Evolutionary conservation across 2,888 invertebrate species (phyloP), one percentile per base, ranked within the genome.

Genomic region (Spilarctia lutea): DNA sequence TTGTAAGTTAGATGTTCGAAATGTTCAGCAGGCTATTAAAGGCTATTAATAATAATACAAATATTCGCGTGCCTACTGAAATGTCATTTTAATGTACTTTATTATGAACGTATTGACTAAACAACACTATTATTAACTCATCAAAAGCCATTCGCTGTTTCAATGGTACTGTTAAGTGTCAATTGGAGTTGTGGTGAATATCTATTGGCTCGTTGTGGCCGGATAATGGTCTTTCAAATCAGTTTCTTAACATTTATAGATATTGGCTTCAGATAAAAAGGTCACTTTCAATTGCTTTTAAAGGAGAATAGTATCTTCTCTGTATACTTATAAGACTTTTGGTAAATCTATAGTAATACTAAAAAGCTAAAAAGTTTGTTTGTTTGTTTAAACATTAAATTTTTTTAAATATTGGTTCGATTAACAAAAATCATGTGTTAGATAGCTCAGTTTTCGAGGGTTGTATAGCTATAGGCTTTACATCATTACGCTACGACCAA

Each of bases 241-340:
- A 30, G n/a, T 30, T 18, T 30, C 68, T 8, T 11, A 68, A 42
- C 45, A 13, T n/a, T 60, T 70, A 70, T 42, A 42, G 60, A 4
- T 60, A 39, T 60, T 39, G 48, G 27, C 33, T 70, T 8, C 33
- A 20, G 70, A 70, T 70, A 70, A 39, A 70, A 70, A 39, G 70
- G 60, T 70, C 27, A n/a, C 35, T 70, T 56, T 16, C 24, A 39
- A 27, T 18, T 7, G 10, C 27, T 70, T 70, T 69, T 20, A n/a
- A 60, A 27, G 35, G 35, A 70, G 27, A 10, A 60, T 18, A 0
- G 16, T 69, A 3, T 39, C 67, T 56, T 30, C 10, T 60, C 33
- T 52, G 52, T 18, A 27, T 70, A 68, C 48, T 13, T 11, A 39
- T 70, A 60, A 39, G n/a, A 39, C 2, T n/a, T 8, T 27, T 27